Conservation (phyloP, 2,888 invertebrate species). For the Eupithecia subumbrata region DNA sequence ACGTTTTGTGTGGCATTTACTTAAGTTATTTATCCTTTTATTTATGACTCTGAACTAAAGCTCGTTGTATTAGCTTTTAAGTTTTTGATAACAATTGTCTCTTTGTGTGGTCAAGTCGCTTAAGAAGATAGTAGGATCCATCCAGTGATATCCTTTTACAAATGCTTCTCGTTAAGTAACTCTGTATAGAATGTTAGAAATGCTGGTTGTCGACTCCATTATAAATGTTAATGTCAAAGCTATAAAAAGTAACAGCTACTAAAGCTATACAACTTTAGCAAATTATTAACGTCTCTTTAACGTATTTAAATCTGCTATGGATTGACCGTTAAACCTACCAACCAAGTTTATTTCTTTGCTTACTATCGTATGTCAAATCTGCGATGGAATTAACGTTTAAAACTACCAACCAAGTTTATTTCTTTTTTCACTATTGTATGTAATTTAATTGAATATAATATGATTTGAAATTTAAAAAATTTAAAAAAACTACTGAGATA, state of each 20-base stretch:
- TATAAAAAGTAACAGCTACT: not conserved
- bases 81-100: constrained; percentile 49
- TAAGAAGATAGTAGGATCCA: not conserved
- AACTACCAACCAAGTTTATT: not conserved
- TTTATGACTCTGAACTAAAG: constrained; percentile 34
- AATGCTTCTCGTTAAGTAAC: not conserved
- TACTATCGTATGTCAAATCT: not conserved
- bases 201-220: not conserved
- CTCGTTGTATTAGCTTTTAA: constrained; percentile 41
- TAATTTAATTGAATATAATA: too few relatives aligned
- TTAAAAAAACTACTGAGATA: too few relatives aligned
- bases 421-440: too few relatives aligned
- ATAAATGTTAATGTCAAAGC: not conserved
- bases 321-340: not conserved
- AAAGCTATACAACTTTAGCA: not conserved
- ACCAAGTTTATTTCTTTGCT: not conserved
- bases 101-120: constrained; percentile 59
- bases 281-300: not conserved
- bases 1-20: constrained; percentile 46
- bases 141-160: not conserved
- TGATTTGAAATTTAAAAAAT: too few relatives aligned
- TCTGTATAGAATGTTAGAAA: not conserved
- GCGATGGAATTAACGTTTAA: not conserved
- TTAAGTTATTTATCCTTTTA: constrained; percentile 43
- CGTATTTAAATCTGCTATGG: not conserved